Evolutionary conservation across 2,888 invertebrate genomes (phyloP).

Genomic region (Melanchra persicariae): DNA sequence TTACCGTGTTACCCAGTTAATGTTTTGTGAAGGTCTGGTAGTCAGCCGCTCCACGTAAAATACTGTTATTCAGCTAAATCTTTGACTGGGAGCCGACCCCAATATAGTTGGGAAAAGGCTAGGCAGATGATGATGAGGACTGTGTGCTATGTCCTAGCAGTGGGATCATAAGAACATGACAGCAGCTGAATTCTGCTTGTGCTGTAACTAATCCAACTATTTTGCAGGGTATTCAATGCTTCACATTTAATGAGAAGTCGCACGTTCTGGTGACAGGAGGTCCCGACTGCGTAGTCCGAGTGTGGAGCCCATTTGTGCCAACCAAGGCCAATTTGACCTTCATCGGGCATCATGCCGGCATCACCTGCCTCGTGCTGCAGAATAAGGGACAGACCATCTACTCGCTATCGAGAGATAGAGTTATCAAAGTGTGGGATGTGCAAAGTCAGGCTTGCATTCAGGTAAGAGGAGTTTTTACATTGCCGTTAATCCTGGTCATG

Average conservation of each 20-base stretch:
- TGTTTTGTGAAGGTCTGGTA: too few relatives aligned
- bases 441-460: conserved; percentile 92
- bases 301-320: conserved; percentile 96
- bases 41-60: too few relatives aligned
- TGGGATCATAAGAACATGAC: too few relatives aligned
- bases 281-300: conserved; percentile 93
- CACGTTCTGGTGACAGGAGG: conserved; percentile 93
- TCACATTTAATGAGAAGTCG: conserved; percentile 91
- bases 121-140: too few relatives aligned
- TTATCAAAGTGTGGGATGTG: conserved; percentile 95
- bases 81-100: too few relatives aligned
- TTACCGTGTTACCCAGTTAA: too few relatives aligned
- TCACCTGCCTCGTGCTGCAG: conserved; percentile 93
- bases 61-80: too few relatives aligned
- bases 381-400: conserved; percentile 92
- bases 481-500: neutral
- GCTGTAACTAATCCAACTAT: neutral
- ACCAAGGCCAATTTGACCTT: conserved; percentile 92
- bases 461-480: conserved; percentile 74
- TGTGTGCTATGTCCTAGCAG: too few relatives aligned
- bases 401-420: conserved; percentile 93
- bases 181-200: too few relatives aligned
- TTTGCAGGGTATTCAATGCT: conserved; percentile 91
- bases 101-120: too few relatives aligned
- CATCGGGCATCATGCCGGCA: conserved; percentile 93